A percentile compares a stretch with the other conserved stretches of the same genome.
These are phyloP conservation scores for Drosophila picticornis DNA, from an alignment of 2,888 invertebrate genomes.

Conservation along the genomic window DNA sequence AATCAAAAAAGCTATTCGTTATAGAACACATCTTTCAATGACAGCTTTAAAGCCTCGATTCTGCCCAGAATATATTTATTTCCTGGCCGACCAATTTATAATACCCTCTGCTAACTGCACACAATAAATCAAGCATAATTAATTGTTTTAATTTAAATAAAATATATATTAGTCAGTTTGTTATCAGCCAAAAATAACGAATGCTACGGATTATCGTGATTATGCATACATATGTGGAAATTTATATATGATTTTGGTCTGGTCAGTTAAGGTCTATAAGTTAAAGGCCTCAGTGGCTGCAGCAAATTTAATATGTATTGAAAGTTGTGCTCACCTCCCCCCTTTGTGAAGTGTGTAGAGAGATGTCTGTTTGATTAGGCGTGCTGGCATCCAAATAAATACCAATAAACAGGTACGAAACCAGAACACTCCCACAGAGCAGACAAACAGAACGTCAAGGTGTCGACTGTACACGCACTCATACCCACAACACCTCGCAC, in stretches of 20 bases:
- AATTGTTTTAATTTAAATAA: slow-evolving; percentile 13
- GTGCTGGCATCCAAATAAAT: slow-evolving; percentile 74
- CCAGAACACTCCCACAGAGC: slow-evolving; percentile 2
- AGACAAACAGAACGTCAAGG: slow-evolving; percentile 56
- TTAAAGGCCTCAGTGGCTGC: neutral
- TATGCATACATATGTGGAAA: neutral
- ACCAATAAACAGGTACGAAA: slow-evolving; percentile 65
- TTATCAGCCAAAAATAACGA: slow-evolving; percentile 9
- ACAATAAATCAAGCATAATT: slow-evolving; percentile 4
- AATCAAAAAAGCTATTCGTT: neutral
- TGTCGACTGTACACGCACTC: slow-evolving; percentile 75
- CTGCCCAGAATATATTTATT: neutral
- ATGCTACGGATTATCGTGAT: neutral
- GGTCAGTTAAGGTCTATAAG: neutral
- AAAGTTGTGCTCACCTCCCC: slow-evolving; percentile 17
- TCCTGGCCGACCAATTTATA: neutral
- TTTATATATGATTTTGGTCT: neutral
- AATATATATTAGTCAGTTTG: neutral
- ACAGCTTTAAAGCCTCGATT: neutral
- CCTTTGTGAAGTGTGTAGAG: slow-evolving; percentile 29
- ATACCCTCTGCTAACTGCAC: neutral
- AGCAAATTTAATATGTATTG: slow-evolving; percentile 17
- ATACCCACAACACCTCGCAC: slow-evolving; percentile 22
- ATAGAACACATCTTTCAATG: neutral
- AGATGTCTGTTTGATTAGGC: slow-evolving; percentile 73